A percentile compares a stretch with the other conserved stretches of the same genome.
Evolutionary conservation across 2,797 vertebrate species (phyloP).

Genomic region (Hipposideros larvatus): DNA sequence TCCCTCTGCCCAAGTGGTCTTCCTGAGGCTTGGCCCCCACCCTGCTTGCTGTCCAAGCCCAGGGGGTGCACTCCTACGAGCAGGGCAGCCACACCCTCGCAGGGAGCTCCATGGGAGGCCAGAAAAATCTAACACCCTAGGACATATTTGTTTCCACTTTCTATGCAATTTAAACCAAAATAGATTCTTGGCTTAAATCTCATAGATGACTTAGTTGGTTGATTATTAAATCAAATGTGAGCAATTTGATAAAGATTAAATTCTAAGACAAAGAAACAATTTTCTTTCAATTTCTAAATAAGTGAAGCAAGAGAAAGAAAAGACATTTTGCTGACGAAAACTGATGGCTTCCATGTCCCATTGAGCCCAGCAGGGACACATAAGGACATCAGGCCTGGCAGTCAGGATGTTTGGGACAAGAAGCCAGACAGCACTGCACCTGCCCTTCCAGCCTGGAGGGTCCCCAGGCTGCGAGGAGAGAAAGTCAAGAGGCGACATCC

Average conservation of each 20-base stretch:
- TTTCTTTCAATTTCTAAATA: not conserved
- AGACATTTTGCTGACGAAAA: not conserved
- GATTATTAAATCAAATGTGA: not conserved
- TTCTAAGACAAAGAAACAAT: not conserved
- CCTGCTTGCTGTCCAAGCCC: accelerated
- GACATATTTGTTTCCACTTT: not conserved
- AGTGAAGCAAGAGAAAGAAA: not conserved
- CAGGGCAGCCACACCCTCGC: accelerated
- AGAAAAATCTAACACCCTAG: not conserved
- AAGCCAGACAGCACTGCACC: not conserved
- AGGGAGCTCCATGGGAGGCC: not conserved
- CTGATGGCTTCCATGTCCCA: accelerated
- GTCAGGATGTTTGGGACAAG: accelerated
- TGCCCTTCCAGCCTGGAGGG: not conserved
- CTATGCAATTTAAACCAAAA: not conserved
- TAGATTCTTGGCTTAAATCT: not conserved
- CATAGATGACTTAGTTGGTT: not conserved
- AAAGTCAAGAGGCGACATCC: not conserved
- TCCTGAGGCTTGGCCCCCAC: accelerated
- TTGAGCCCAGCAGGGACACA: accelerated
- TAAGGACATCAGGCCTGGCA: not conserved
- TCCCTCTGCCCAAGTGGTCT: accelerated
- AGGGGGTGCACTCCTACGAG: accelerated
- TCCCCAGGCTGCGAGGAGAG: not conserved
- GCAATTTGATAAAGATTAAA: not conserved